Base-by-base conservation (phyloP, 2,888 invertebrate species). In the Tetheella fluctuosa region DNA sequence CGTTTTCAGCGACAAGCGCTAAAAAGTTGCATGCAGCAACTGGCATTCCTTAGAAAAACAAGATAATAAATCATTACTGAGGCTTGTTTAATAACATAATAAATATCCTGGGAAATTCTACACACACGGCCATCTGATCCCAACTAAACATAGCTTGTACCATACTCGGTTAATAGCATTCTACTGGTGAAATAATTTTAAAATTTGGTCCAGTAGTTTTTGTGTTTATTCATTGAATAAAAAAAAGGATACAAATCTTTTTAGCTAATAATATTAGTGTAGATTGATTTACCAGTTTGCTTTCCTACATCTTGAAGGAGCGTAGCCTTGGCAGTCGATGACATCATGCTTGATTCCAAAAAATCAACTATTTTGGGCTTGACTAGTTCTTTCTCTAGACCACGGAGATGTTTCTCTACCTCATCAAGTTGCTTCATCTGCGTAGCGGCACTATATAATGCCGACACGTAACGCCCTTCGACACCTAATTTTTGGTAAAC, bases 401-500 rank as follows among this genome's bases (percentile, higher is more conserved):
- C 57, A 17, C 70, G 69, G 0, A 91, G 68, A 68, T 82, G 68
- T 65, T 82, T 76, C 59, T 90, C 90, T 1, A 84, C 84, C 10
- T 79, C 72, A 0, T 90, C 86, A 1, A 90, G 60, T 61, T 91
- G 75, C 0, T 85, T 80, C 74, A 70, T 79, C 65, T 89, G 79
- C 1, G 72, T 59, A 25, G 85, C 84, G 5, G 89, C 90, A 42
- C 88, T 88, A 62, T 85, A 91, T 2, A 91, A 66, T 1, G 91
- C 90, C 3, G 85, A 64, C 5, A 90, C 90, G 55, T 90, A 91
- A 1, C 88, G 81, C 0, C 91, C 91, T 75, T 88, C 88, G 23
- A 88, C 70, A 52, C 90, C 90, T 89, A 57, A 23, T 20, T n/a
- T 42, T 30, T 17, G 52, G 15, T 23, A 7, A 12, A 56, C 5